Base-by-base conservation (phyloP, 2,888 invertebrate genomes). In the Drosophila cognata region DNA sequence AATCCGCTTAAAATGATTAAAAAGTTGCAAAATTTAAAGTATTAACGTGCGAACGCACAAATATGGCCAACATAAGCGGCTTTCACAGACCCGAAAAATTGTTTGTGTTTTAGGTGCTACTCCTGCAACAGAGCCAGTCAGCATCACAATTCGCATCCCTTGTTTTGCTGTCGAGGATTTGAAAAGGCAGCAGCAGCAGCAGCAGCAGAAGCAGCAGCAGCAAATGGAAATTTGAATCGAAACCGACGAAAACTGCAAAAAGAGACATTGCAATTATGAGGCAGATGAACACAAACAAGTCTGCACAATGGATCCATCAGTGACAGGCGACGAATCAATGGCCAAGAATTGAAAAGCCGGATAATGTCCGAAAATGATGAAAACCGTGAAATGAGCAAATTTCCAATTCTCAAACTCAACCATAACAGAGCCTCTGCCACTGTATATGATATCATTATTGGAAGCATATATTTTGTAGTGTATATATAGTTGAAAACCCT, bases 1-100 rank as follows among this genome's bases (percentile, higher is more conserved):
- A 90, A 91, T 85, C 89, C 85, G 90, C 81, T 91, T 90, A 90
- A 74, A 78, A 81, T 85, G 90, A 87, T 91, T 91, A 85, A 84
- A 90, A 91, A 89, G 91, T 89, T 88, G 91, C 89, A 77, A 87
- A 78, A 86, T 81, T 87, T 82, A 76, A 84, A 62, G 83, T 58
- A 83, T 91, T 90, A 88, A 71, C 79, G 81, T 85, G 80, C 83
- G 86, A 79, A 78, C 77, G 90, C 86, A 82, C 77, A 82, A 84
- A 90, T 78, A 86, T 79, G 81, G 76, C 74, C 72, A 82, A 66
- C 75, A 77, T 85, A 86, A 91, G 82, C 86, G 84, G 90, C 88
- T 90, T 90, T 83, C 69, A 80, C 89, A 33, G 48, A n/a, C 53
- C 52, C 76, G 48, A 56, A 68, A 62, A 59, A n/a, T 67, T 74